phyloP scores from a whole-genome alignment of 2,888 invertebrate genomes.

The Oxycera nigricornis region DNA sequence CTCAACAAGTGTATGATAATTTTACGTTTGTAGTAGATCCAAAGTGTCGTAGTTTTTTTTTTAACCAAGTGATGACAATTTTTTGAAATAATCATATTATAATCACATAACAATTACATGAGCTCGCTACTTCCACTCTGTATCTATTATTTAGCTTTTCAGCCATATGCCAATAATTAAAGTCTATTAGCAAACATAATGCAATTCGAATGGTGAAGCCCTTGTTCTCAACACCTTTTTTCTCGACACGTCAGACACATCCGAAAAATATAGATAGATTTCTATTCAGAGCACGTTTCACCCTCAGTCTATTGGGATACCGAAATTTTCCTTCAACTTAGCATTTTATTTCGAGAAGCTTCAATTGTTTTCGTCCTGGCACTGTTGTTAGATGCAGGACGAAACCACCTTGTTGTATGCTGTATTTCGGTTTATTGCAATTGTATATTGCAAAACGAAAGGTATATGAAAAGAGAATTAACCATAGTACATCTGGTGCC shows the following conservation, averaged over 20 bases:
- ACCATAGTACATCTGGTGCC: conserved; percentile 34
- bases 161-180: conserved; percentile 9
- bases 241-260: conserved; percentile 8
- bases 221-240: conserved; percentile 31
- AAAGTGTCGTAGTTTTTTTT: too few species aligned
- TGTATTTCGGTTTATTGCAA: conserved; percentile 34
- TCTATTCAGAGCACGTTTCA: conserved; percentile 31
- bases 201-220: conserved; percentile 21
- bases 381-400: neutral
- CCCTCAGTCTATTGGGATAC: conserved; percentile 31
- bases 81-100: neutral
- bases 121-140: neutral
- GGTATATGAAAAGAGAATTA: conserved; percentile 37
- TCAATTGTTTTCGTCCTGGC: conserved; percentile 37
- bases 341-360: conserved; percentile 40
- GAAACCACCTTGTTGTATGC: conserved; percentile 17
- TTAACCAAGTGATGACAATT: neutral
- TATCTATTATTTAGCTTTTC: neutral
- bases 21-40: too few species aligned
- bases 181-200: conserved; percentile 34
- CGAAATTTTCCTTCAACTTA: conserved; percentile 39
- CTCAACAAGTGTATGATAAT: too few species aligned
- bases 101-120: neutral
- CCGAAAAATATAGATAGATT: conserved; percentile 8
- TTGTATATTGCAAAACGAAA: conserved; percentile 3